phyloP scores from a whole-genome alignment of 1,140 invertebrate species.

The Cotesia glomerata region DNA sequence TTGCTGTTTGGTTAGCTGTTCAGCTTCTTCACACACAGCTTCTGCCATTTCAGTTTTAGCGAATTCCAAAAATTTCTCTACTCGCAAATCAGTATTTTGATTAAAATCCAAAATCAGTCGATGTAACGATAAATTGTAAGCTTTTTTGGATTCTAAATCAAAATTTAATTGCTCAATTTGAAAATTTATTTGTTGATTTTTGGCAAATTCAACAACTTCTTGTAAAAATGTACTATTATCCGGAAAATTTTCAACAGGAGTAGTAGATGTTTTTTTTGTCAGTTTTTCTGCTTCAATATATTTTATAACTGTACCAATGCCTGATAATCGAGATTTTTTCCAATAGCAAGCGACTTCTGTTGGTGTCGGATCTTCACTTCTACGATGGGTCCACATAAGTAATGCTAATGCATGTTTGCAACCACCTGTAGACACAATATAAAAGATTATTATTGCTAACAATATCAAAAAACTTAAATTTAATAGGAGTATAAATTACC shows the following conservation, averaged over 20 bases:
- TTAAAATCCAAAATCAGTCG: not conserved
- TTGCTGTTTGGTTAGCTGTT: conserved; percentile 37
- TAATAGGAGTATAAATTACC: not conserved
- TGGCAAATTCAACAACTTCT: conserved; percentile 17
- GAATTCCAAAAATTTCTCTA: not conserved
- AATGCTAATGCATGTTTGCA: conserved; percentile 41
- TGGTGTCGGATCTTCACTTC: conserved; percentile 42
- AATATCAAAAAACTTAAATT: not conserved
- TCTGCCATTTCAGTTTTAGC: not conserved
- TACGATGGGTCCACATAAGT: conserved; percentile 42
- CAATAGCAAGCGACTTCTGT: conserved; percentile 46
- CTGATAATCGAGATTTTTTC: conserved; percentile 43
- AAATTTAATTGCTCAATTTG: not conserved
- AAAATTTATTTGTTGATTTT: not conserved
- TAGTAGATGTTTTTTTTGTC: not conserved
- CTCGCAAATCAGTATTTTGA: not conserved
- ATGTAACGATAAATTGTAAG: conserved; percentile 3
- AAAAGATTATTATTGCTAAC: not conserved
- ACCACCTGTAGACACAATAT: conserved; percentile 24
- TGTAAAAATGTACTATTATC: conserved; percentile 32
- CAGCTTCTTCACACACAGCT: conserved; percentile 34
- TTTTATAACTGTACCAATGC: conserved; percentile 33
- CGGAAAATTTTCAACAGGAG: not conserved
- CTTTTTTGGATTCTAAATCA: not conserved
- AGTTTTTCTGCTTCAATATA: conserved; percentile 34